These are phyloP conservation scores for Boloria selene DNA, from an alignment of 2,888 invertebrate species.

Conservation along the genomic window DNA sequence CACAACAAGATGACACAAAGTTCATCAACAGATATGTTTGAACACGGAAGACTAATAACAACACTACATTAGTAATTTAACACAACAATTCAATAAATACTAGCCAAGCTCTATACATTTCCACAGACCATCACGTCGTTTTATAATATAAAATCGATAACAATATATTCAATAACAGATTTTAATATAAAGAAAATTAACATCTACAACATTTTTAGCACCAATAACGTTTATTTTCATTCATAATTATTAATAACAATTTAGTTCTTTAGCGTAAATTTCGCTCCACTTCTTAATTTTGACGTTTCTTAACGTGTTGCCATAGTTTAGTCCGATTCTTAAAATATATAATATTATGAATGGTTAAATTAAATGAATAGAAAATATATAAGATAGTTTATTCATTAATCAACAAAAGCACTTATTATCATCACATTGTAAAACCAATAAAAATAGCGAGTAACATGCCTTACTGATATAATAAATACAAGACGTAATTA, in stretches of 20 bases:
- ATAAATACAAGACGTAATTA: no score
- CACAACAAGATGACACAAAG: slow-evolving; percentile 50
- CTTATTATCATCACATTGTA: no score
- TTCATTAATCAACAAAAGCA: neutral
- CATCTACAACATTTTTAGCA: slow-evolving; percentile 41
- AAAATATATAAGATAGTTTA: neutral
- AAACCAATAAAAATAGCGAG: no score
- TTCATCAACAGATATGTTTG: slow-evolving; percentile 46
- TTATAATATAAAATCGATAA: slow-evolving; percentile 3
- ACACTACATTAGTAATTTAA: slow-evolving; percentile 25
- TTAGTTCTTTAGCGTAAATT: slow-evolving; percentile 57
- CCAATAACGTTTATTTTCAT: slow-evolving; percentile 62
- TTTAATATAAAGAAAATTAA: slow-evolving; percentile 1
- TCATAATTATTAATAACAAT: slow-evolving; percentile 68
- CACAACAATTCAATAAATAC: slow-evolving; percentile 27
- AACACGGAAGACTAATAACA: slow-evolving; percentile 49
- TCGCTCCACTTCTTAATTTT: slow-evolving; percentile 71
- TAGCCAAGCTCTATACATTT: slow-evolving; percentile 24
- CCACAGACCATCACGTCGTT: neutral
- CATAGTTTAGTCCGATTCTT: slow-evolving; percentile 11
- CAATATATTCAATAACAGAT: slow-evolving; percentile 9
- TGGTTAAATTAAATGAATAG: neutral
- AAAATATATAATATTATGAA: neutral
- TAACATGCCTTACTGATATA: no score
- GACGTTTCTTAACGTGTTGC: slow-evolving; percentile 61